A percentile compares a stretch with the other conserved stretches of the same genome.
Conservation (phyloP, 2,888 invertebrate genomes). For the Matsumyia berberina region DNA sequence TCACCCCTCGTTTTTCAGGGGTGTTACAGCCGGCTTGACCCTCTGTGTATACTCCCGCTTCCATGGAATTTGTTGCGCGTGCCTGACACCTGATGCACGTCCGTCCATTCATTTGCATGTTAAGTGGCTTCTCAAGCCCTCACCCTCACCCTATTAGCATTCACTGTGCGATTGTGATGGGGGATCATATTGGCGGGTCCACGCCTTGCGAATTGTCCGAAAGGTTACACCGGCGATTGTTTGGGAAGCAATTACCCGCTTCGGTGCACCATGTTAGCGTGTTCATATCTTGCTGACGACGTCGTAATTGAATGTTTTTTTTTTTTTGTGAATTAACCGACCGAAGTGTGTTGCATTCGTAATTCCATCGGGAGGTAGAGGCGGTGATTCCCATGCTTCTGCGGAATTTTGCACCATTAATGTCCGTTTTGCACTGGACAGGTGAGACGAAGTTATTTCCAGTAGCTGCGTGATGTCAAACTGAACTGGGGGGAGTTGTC, state of each 20-base stretch:
- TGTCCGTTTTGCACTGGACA: conserved; percentile 28
- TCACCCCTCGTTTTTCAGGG: neutral
- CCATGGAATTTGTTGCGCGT: conserved; percentile 58
- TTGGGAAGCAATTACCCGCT: conserved; percentile 57
- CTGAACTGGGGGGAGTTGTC: neutral
- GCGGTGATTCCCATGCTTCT: conserved; percentile 16
- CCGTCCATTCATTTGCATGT: conserved; percentile 70
- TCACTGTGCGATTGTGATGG: conserved; percentile 24
- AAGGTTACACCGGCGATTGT: conserved; percentile 35
- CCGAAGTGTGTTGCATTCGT: conserved; percentile 23
- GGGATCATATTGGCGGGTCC: conserved; percentile 47
- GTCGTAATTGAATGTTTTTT: conserved; percentile 62
- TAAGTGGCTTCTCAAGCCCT: conserved; percentile 68
- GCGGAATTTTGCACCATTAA: conserved; percentile 7
- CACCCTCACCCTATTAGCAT: conserved; percentile 61
- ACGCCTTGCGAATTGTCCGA: conserved; percentile 61
- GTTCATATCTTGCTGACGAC: conserved; percentile 16
- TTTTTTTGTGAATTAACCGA: conserved; percentile 54
- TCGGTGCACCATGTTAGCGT: conserved; percentile 6
- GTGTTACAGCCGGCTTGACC: neutral
- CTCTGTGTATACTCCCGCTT: conserved; percentile 1
- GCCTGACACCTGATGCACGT: conserved; percentile 75
- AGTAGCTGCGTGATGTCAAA: conserved; percentile 21
- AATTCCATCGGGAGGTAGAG: conserved; percentile 19
- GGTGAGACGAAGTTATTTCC: conserved; percentile 24